Percentiles rank a stretch among this genome's conserved stretches.
Evolutionary conservation across 2,797 vertebrate genomes (phyloP).

Genomic region (Anabacerthia variegaticeps): DNA sequence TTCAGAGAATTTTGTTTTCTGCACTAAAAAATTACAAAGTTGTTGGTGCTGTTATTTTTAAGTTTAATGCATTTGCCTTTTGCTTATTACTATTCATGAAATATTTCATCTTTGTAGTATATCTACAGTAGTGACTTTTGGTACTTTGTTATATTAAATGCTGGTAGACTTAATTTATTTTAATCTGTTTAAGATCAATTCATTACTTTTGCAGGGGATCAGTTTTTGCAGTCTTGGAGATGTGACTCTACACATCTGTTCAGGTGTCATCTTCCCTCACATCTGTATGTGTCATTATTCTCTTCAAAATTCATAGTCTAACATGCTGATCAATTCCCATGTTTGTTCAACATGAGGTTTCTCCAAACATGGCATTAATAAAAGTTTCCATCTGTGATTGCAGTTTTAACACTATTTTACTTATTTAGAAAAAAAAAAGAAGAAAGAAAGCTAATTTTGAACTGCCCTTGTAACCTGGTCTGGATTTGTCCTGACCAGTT

Average conservation of each 20-base stretch:
- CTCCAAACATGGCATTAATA: neutral
- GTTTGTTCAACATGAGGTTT: neutral
- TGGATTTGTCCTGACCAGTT: neutral
- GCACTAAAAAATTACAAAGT: neutral
- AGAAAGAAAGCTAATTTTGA: neutral
- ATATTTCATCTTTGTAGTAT: neutral
- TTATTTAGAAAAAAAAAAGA: neutral
- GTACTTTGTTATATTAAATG: neutral
- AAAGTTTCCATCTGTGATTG: neutral
- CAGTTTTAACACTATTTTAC: neutral
- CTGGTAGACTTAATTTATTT: neutral
- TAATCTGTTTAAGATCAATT: neutral
- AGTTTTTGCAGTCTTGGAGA: neutral
- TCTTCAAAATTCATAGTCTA: neutral
- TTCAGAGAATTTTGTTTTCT: neutral
- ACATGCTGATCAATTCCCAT: neutral
- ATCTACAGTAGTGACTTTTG: neutral
- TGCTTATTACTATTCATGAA: neutral
- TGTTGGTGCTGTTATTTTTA: neutral
- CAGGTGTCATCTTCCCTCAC: neutral
- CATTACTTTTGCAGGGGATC: neutral
- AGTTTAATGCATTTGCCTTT: neutral
- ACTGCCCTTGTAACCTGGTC: neutral
- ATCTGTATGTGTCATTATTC: accelerated
- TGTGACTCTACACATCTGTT: neutral